phyloP scores from a whole-genome alignment of 2,888 invertebrate genomes.

The Amphiduros pacificus region DNA sequence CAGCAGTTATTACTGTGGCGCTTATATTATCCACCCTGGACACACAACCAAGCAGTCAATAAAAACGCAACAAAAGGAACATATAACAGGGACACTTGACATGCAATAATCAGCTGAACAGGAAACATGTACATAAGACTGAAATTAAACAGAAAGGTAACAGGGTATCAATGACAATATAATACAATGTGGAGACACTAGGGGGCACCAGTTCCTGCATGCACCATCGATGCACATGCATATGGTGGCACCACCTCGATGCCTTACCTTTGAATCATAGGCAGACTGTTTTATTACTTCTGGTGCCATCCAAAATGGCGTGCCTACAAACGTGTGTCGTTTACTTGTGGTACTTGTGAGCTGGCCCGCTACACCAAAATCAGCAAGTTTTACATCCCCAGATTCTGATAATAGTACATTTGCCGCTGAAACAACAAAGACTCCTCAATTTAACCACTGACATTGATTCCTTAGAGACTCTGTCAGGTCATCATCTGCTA shows the following conservation, averaged over 20 bases:
- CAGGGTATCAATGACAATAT: no score
- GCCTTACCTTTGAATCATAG: constrained; percentile 80
- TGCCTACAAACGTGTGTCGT: constrained; percentile 93
- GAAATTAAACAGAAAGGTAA: no score
- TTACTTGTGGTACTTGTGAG: constrained; percentile 69
- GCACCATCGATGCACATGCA: no score
- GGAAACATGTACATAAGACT: no score
- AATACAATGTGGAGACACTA: no score
- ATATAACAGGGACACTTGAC: no score
- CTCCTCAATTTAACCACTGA: not conserved
- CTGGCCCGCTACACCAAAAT: constrained; percentile 61
- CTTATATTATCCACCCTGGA: no score
- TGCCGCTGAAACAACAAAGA: constrained; percentile 69
- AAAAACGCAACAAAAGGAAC: no score
- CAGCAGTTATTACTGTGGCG: no score
- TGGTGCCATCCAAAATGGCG: constrained; percentile 97
- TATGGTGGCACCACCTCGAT: constrained; percentile 37
- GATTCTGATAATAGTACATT: constrained; percentile 97
- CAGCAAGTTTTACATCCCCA: constrained; percentile 97
- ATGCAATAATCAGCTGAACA: no score
- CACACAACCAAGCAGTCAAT: no score
- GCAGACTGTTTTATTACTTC: constrained; percentile 95
- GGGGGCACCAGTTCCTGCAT: no score
- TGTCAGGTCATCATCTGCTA: not conserved
- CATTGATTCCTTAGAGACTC: not conserved